A percentile compares a stretch with the other conserved stretches of the same genome.
Conservation (phyloP, 2,113 vertebrate species). For the Indri indri region DNA sequence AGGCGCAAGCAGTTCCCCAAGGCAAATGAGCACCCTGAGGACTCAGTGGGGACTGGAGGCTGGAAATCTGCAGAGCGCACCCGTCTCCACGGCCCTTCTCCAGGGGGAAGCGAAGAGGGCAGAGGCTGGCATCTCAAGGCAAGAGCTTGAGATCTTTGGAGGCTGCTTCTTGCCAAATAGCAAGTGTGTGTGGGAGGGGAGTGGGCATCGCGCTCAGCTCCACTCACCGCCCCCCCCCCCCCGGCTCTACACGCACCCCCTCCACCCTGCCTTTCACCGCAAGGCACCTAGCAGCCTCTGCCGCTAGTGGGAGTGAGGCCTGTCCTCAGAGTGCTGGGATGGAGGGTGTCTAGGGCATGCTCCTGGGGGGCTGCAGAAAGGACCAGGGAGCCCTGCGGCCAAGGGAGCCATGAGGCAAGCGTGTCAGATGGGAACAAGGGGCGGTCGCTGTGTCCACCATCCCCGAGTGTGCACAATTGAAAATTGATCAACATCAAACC, state of each 20-base stretch:
- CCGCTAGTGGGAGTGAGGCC: not conserved
- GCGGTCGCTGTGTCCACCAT: too few relatives aligned
- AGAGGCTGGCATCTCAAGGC: not conserved
- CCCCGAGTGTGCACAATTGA: fast-evolving
- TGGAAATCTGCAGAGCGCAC: not conserved
- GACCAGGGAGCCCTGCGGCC: not conserved
- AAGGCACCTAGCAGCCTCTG: not conserved
- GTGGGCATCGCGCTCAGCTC: too few relatives aligned
- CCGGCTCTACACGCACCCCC: too few relatives aligned
- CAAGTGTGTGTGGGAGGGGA: too few relatives aligned
- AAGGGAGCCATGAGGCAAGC: not conserved
- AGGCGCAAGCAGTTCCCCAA: not conserved
- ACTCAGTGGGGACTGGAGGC: not conserved
- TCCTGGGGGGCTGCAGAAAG: not conserved
- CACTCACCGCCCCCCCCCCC: too few relatives aligned
- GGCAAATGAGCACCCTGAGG: not conserved
- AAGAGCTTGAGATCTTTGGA: too few relatives aligned
- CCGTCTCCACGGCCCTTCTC: not conserved
- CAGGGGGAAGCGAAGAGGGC: too few relatives aligned
- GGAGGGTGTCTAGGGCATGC: not conserved
- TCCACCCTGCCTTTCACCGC: too few relatives aligned
- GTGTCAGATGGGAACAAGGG: not conserved
- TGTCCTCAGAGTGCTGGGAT: not conserved
- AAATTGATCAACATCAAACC: not conserved
- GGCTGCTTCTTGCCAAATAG: not conserved